phyloP scores from a whole-genome alignment of 2,888 invertebrate genomes.

The Drosophila barbarae region DNA sequence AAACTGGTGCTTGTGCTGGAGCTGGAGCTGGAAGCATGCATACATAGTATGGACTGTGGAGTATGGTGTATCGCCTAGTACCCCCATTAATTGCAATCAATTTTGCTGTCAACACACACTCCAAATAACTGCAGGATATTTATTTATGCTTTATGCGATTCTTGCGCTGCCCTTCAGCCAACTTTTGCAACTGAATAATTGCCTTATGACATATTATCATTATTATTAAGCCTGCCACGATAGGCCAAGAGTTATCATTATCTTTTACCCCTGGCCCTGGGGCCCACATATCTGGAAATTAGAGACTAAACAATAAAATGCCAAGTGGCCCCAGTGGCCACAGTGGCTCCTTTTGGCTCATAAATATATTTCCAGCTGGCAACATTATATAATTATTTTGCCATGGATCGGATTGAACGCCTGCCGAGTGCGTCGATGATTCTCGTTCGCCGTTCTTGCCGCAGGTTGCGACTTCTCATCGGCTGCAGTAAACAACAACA shows the following conservation, averaged over 20 bases:
- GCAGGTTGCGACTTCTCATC: conserved; percentile 19
- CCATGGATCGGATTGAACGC: conserved; percentile 33
- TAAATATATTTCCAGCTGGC: conserved; percentile 65
- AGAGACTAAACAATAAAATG: conserved; percentile 51
- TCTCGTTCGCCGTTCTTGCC: conserved; percentile 23
- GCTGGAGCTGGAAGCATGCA: not conserved
- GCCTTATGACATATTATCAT: conserved; percentile 75
- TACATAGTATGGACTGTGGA: not conserved
- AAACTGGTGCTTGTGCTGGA: not conserved
- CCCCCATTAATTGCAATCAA: conserved; percentile 73
- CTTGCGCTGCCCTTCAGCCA: conserved; percentile 29
- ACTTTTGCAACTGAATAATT: conserved; percentile 72
- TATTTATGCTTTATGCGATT: conserved; percentile 69
- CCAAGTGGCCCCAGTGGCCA: conserved; percentile 32
- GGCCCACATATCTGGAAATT: conserved; percentile 54
- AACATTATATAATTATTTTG: conserved; percentile 74
- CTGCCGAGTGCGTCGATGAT: conserved; percentile 43
- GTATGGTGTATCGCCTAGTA: conserved; percentile 8
- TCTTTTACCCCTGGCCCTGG: conserved; percentile 39
- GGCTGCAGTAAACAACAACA: conserved; percentile 2
- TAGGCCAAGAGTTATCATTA: conserved; percentile 59
- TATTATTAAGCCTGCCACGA: conserved; percentile 58
- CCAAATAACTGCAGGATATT: conserved; percentile 72
- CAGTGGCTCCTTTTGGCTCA: conserved; percentile 41
- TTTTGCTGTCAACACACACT: conserved; percentile 72